Evolutionary conservation across 2,113 vertebrate genomes (phyloP).

Genomic region (Taxidea taxus): DNA sequence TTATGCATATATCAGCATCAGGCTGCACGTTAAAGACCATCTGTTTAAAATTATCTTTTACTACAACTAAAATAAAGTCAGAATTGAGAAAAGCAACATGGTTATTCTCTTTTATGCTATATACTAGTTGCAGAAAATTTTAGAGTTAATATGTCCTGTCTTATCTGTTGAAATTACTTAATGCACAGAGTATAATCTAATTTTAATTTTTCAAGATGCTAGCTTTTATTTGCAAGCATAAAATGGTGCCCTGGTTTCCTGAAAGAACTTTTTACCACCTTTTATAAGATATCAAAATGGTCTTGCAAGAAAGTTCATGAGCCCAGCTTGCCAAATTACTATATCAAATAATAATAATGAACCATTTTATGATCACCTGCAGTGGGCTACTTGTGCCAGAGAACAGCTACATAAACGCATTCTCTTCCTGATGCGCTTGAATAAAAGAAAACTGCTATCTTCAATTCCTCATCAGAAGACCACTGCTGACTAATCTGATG

Average conservation of each 20-base stretch:
- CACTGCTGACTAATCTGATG: slow-evolving; percentile 8
- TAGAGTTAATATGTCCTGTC: background rate
- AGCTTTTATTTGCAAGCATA: slow-evolving; percentile 24
- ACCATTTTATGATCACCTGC: background rate
- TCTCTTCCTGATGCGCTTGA: background rate
- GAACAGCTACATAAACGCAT: background rate
- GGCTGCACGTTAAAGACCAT: background rate
- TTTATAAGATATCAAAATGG: background rate
- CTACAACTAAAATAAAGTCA: background rate
- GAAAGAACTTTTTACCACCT: background rate
- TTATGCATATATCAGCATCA: background rate
- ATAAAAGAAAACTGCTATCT: slow-evolving; percentile 35
- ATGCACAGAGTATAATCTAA: background rate
- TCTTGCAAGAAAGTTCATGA: background rate
- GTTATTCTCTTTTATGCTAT: background rate
- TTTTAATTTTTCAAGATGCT: slow-evolving; percentile 11
- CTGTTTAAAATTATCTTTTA: background rate
- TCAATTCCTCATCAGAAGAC: background rate
- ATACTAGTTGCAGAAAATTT: background rate
- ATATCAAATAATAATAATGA: slow-evolving; percentile 32
- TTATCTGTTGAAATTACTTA: background rate
- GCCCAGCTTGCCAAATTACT: slow-evolving; percentile 10
- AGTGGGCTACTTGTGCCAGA: background rate
- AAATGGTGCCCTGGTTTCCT: background rate
- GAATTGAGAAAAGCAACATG: background rate